These are phyloP conservation scores for Porites rus DNA, from an alignment of 92 coral and sea anemone species.

Conservation along the genomic window DNA sequence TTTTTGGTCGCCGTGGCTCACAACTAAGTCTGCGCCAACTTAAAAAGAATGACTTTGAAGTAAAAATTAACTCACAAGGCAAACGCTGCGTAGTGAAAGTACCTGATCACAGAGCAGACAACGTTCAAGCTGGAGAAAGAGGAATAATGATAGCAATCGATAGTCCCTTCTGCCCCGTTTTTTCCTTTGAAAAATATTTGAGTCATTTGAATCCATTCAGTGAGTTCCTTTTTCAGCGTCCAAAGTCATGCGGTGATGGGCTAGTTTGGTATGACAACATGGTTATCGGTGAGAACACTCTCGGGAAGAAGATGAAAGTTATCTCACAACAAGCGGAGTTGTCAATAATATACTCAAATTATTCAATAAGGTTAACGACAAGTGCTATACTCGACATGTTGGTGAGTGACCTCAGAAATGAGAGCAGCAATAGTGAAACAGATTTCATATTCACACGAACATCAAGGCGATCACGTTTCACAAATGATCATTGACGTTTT, in stretches of 20 bases:
- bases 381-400: no score
- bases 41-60: slow-evolving; percentile 49
- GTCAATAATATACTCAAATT: no score
- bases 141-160: slow-evolving; percentile 51
- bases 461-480: no score
- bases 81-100: slow-evolving; percentile 25
- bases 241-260: slow-evolving; percentile 27
- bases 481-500: no score
- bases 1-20: slow-evolving; percentile 60
- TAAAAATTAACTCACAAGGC: slow-evolving; percentile 39
- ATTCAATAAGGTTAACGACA: no score
- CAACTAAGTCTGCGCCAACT: slow-evolving; percentile 50
- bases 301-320: no score
- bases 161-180: slow-evolving; percentile 54
- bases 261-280: background rate
- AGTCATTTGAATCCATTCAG: slow-evolving; percentile 59
- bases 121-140: slow-evolving; percentile 35
- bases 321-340: background rate
- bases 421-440: no score
- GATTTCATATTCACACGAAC: no score
- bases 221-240: slow-evolving; percentile 65
- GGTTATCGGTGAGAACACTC: no score
- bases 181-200: slow-evolving; percentile 65
- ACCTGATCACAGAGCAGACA: slow-evolving; percentile 40
- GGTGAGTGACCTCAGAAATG: no score